Evolutionary conservation across 2,888 invertebrate species (phyloP).

Genomic region (Habrosyne pyritoides): DNA sequence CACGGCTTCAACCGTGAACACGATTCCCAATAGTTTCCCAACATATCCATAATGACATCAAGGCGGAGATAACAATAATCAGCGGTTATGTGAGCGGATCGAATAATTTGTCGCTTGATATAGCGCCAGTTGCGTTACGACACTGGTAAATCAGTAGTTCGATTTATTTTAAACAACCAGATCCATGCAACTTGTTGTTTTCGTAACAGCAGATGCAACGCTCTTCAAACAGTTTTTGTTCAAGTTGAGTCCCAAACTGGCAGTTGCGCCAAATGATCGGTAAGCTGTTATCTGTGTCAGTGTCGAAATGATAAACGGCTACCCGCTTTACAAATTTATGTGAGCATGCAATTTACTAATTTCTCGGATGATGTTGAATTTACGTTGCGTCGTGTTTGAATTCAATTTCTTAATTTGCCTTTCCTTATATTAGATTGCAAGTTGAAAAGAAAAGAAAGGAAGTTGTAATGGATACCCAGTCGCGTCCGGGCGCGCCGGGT

Average conservation of each 20-base stretch:
- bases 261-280: constrained; percentile 36
- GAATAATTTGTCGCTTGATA: constrained; percentile 44
- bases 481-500: no score
- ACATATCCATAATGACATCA: constrained; percentile 38
- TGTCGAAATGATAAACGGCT: constrained; percentile 28
- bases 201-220: constrained; percentile 57
- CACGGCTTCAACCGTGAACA: constrained; percentile 4
- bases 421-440: no score
- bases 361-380: constrained; percentile 10
- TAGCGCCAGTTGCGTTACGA: constrained; percentile 26
- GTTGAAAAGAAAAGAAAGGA: no score
- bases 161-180: constrained; percentile 47
- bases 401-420: not conserved
- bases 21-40: constrained; percentile 33
- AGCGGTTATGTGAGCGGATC: constrained; percentile 49
- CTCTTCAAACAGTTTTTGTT: constrained; percentile 49
- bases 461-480: no score
- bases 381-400: not conserved
- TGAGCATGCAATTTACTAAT: constrained; percentile 8
- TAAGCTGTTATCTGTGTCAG: constrained; percentile 36
- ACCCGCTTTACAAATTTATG: constrained; percentile 14
- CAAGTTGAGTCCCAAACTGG: constrained; percentile 45
- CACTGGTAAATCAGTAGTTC: constrained; percentile 26
- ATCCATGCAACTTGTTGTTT: constrained; percentile 55
- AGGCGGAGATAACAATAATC: constrained; percentile 32